Conservation (phyloP, 2,797 vertebrate species). For the Natrix natrix region DNA sequence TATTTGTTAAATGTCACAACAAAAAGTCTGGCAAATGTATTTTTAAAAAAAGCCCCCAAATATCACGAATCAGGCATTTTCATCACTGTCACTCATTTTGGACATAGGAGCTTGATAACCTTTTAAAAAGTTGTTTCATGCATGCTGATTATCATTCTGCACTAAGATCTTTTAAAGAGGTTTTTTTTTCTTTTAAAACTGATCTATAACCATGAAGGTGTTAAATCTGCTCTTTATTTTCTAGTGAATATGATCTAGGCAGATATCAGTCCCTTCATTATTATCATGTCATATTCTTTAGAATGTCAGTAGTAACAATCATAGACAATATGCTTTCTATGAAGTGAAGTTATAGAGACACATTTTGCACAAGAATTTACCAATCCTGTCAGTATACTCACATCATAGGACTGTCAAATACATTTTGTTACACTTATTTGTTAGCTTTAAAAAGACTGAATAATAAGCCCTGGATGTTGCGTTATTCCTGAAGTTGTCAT, state of each 20-base stretch:
- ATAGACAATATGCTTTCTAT: neutral
- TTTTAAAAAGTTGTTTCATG: neutral
- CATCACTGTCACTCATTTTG: conserved; percentile 20
- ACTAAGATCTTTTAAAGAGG: conserved; percentile 1
- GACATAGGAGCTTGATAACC: neutral
- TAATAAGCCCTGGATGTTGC: neutral
- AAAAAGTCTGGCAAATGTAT: conserved; percentile 22
- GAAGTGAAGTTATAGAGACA: too few species aligned
- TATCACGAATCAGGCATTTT: conserved; percentile 14
- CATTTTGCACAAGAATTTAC: neutral
- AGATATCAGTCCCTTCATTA: neutral
- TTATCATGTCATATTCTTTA: neutral
- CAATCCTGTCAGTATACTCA: neutral
- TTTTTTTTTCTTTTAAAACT: conserved; percentile 3
- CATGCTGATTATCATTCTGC: neutral
- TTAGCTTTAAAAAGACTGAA: neutral
- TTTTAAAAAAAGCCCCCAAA: conserved; percentile 8
- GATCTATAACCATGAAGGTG: neutral
- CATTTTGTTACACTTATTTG: neutral
- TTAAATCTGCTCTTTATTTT: neutral
- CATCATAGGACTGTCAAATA: neutral
- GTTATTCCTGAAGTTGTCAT: neutral
- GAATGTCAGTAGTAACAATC: neutral
- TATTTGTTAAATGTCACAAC: conserved; percentile 28
- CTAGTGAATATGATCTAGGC: neutral